Conservation (phyloP, 2,797 vertebrate genomes). For the Percopsis omiscomaycus region DNA sequence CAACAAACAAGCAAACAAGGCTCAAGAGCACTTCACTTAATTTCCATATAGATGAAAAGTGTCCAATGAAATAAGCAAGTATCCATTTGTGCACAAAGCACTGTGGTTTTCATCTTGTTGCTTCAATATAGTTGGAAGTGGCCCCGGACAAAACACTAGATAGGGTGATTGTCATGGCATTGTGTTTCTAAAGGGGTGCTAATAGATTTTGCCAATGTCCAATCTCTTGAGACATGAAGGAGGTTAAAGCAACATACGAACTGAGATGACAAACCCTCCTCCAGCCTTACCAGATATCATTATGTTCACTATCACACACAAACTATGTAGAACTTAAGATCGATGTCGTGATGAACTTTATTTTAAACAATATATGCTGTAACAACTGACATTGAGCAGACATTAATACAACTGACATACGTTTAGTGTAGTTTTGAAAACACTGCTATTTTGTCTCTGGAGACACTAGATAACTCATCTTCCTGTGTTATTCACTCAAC, state of each 20-base stretch:
- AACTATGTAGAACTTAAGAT: no score
- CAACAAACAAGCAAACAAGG: slow-evolving; percentile 74
- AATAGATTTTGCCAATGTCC: slow-evolving; percentile 75
- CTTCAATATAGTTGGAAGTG: slow-evolving; percentile 68
- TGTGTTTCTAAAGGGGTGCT: slow-evolving; percentile 67
- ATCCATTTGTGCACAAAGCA: slow-evolving; percentile 73
- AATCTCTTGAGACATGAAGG: slow-evolving; percentile 73
- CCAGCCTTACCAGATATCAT: slow-evolving; percentile 57
- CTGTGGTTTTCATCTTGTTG: slow-evolving; percentile 76
- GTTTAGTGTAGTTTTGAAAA: no score
- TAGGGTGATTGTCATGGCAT: slow-evolving; percentile 63
- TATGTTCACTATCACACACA: slow-evolving; percentile 48
- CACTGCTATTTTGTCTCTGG: no score
- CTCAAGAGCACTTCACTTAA: slow-evolving; percentile 66
- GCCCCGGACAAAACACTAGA: slow-evolving; percentile 76
- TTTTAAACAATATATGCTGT: no score
- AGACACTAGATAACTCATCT: no score
- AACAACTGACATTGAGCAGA: no score
- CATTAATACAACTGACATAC: no score
- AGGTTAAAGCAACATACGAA: slow-evolving; percentile 67
- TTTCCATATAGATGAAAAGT: slow-evolving; percentile 81
- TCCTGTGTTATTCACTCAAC: no score
- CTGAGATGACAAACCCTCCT: slow-evolving; percentile 58
- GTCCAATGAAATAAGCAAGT: slow-evolving; percentile 75
- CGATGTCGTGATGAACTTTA: no score